Percentiles rank a stretch among this genome's conserved stretches.
These are phyloP conservation scores for Trochalopteron elliotii DNA, from an alignment of 2,113 vertebrate genomes.

Conservation along the genomic window DNA sequence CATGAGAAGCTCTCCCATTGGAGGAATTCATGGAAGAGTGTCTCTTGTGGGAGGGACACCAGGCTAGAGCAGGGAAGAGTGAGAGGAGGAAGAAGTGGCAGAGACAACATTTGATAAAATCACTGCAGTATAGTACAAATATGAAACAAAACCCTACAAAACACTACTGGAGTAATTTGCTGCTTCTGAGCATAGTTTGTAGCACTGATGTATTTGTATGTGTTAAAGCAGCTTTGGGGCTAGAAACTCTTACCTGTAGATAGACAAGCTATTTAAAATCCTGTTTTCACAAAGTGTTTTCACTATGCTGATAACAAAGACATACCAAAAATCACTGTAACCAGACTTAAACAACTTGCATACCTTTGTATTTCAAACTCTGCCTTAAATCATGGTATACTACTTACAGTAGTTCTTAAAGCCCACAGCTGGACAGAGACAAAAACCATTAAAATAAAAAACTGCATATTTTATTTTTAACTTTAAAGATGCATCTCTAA, in stretches of 20 bases:
- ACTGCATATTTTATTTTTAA: background rate
- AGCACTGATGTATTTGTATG: background rate
- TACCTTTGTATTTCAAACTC: background rate
- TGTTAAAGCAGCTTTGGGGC: background rate
- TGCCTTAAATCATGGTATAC: background rate
- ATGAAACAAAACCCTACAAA: background rate
- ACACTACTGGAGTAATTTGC: background rate
- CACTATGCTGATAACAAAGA: background rate
- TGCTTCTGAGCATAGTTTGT: background rate
- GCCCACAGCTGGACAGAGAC: background rate
- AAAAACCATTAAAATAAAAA: background rate
- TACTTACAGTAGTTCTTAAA: background rate
- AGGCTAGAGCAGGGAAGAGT: background rate
- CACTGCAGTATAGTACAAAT: background rate
- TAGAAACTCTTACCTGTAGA: background rate
- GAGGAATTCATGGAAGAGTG: background rate
- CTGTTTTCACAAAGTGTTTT: background rate
- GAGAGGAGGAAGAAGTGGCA: background rate
- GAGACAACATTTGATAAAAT: background rate
- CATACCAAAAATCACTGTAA: background rate
- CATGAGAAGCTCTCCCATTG: background rate
- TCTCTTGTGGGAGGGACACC: background rate
- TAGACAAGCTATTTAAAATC: background rate
- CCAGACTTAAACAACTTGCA: background rate
- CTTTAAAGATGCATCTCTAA: constrained; percentile 18